A percentile compares a stretch with the other conserved stretches of the same genome.
Conservation (phyloP, 2,888 invertebrate species). For the Diplazon laetatorius region DNA sequence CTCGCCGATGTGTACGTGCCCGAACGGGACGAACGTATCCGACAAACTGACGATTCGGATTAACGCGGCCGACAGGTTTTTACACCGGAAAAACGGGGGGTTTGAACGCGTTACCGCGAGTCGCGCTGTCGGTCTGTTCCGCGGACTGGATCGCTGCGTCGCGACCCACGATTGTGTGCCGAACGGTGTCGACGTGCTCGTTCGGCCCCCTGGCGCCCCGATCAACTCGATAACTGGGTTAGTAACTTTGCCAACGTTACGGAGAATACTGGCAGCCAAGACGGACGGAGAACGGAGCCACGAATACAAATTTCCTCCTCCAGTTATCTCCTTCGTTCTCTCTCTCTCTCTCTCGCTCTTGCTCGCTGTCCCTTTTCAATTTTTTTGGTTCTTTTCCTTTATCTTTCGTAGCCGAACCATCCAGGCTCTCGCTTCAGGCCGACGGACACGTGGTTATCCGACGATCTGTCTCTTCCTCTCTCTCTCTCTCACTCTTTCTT, state of each 20-base stretch:
- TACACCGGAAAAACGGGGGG: too few species aligned
- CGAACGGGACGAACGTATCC: not conserved
- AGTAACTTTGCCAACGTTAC: conserved; percentile 62
- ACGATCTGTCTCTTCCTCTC: conserved; percentile 7
- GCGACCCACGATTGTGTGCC: too few species aligned
- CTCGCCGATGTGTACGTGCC: too few species aligned
- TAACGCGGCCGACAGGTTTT: conserved; percentile 34
- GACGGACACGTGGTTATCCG: not conserved
- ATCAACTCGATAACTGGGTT: conserved; percentile 67
- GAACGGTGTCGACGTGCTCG: too few species aligned
- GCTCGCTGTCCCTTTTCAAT: not conserved
- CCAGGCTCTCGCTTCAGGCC: not conserved
- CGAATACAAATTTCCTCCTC: conserved; percentile 37
- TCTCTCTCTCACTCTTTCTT: not conserved
- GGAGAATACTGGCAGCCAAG: conserved; percentile 24
- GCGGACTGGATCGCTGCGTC: too few species aligned
- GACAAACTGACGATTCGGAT: conserved; percentile 1
- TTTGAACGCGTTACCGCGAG: too few species aligned
- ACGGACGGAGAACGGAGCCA: not conserved
- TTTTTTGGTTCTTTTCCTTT: not conserved
- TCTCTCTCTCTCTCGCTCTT: too few species aligned
- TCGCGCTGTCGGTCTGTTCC: not conserved
- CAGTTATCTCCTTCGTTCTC: conserved; percentile 1
- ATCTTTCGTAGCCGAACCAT: not conserved
- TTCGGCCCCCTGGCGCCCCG: too few species aligned